phyloP scores from a whole-genome alignment of 1,140 invertebrate genomes.

The Plutomurus gul region DNA sequence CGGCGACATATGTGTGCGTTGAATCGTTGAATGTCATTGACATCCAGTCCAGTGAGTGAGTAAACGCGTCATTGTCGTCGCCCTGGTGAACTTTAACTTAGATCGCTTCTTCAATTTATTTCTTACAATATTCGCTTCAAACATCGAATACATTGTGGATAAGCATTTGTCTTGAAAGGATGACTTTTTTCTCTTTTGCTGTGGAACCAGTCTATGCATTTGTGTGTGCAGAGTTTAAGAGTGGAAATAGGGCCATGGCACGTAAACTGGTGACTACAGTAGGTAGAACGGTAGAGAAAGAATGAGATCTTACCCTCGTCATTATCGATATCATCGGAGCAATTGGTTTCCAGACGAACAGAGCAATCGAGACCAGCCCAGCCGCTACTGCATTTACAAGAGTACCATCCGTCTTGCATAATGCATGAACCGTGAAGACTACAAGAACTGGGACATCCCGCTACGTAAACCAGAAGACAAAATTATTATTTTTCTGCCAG shows the following conservation, averaged over 20 bases:
- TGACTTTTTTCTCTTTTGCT: too few species aligned
- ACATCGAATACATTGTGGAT: too few species aligned
- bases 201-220: too few species aligned
- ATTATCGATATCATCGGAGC: conserved; percentile 92
- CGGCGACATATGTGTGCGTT: neutral
- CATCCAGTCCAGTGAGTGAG: neutral
- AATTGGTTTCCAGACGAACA: conserved; percentile 86
- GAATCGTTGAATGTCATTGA: neutral
- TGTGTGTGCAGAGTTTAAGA: neutral
- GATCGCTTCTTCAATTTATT: too few species aligned
- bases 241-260: neutral
- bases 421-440: conserved; percentile 84
- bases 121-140: too few species aligned
- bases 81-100: too few species aligned
- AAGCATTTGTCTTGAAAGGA: too few species aligned
- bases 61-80: neutral
- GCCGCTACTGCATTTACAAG: conserved; percentile 84
- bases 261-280: neutral
- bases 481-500: conserved; percentile 49
- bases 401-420: conserved; percentile 80
- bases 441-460: conserved; percentile 93
- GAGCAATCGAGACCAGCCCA: conserved; percentile 93
- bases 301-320: conserved; percentile 78
- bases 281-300: conserved; percentile 4
- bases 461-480: conserved; percentile 61